These are phyloP conservation scores for Oryzias curvinotus DNA, from an alignment of 2,113 vertebrate species.

Conservation along the genomic window DNA sequence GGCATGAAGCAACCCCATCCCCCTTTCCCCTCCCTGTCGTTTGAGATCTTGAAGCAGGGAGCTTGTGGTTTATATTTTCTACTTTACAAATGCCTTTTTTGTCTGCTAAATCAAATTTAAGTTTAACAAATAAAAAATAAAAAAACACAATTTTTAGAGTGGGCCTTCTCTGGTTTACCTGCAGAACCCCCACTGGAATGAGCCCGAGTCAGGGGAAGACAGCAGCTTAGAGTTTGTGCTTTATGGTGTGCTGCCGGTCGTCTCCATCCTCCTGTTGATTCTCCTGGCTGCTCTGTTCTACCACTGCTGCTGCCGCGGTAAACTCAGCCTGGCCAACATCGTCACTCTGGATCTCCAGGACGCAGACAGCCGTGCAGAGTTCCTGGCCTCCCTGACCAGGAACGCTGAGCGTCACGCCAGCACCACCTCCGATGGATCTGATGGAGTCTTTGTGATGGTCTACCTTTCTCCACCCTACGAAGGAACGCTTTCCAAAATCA, in stretches of 20 bases:
- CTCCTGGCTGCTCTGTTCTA: conserved; percentile 79
- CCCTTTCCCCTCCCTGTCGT: too few relatives aligned
- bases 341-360: conserved; percentile 80
- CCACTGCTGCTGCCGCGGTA: conserved; percentile 69
- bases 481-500: conserved; percentile 82
- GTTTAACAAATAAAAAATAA: too few relatives aligned
- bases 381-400: conserved; percentile 69
- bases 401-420: conserved; percentile 65
- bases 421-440: conserved; percentile 71
- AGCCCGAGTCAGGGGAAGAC: conserved; percentile 65
- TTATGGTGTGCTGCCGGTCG: conserved; percentile 81
- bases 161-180: neutral
- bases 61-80: too few relatives aligned
- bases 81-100: too few relatives aligned
- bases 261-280: conserved; percentile 81
- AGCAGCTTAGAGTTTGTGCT: conserved; percentile 79
- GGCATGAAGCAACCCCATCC: too few relatives aligned
- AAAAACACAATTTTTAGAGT: too few relatives aligned
- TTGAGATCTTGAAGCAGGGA: too few relatives aligned
- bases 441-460: conserved; percentile 75
- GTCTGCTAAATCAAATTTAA: too few relatives aligned
- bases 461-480: conserved; percentile 86
- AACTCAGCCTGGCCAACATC: conserved; percentile 75
- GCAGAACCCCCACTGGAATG: conserved; percentile 79
- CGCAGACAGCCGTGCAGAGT: conserved; percentile 55